Conservation (phyloP, 1,140 invertebrate species). For the Globodera ellingtonae region DNA sequence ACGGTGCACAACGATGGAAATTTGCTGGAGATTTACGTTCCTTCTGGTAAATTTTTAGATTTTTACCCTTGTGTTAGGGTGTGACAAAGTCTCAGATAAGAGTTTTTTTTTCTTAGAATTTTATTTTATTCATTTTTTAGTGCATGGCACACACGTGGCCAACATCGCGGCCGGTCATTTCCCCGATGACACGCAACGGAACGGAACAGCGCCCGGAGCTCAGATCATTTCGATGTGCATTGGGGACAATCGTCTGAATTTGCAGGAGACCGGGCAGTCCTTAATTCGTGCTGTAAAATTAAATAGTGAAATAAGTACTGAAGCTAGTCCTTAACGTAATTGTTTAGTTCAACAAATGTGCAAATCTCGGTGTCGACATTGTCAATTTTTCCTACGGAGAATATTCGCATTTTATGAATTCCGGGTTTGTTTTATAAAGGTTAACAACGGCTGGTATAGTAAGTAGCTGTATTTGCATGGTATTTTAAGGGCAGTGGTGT, state of each 20-base stretch:
- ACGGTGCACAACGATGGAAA: constrained; percentile 92
- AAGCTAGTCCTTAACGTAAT: no score
- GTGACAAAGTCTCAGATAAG: constrained; percentile 49
- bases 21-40: constrained; percentile 85
- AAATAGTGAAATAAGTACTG: constrained; percentile 67
- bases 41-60: neutral
- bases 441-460: no score
- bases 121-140: constrained; percentile 70
- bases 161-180: constrained; percentile 90
- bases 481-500: no score
- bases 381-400: constrained; percentile 99
- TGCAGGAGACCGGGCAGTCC: constrained; percentile 94
- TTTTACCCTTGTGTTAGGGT: constrained; percentile 2
- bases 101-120: no score
- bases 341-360: constrained; percentile 68
- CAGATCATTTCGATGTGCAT: constrained; percentile 91
- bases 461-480: no score
- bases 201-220: constrained; percentile 93
- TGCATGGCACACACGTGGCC: constrained; percentile 94
- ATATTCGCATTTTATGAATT: constrained; percentile 82
- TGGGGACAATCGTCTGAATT: constrained; percentile 80
- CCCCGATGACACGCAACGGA: constrained; percentile 82
- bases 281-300: constrained; percentile 85
- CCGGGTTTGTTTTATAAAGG: no score
- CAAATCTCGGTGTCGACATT: constrained; percentile 74